Conservation (phyloP, 1,140 invertebrate species). For the Papilio dardanus region DNA sequence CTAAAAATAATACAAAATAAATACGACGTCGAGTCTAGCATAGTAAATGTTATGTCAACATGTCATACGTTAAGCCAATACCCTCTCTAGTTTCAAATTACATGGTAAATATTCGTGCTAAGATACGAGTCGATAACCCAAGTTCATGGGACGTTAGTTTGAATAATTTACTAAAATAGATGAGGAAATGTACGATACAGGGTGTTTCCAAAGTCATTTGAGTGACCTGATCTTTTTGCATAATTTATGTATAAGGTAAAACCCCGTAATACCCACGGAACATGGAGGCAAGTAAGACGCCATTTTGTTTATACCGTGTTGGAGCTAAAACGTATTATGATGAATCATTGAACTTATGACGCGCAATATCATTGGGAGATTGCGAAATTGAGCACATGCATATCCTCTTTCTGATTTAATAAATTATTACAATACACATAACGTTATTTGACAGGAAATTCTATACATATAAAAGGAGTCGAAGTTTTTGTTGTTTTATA, state of each 20-base stretch:
- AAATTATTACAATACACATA: not conserved
- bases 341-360: conserved; percentile 1
- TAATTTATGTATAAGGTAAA: conserved; percentile 9
- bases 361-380: conserved; percentile 16
- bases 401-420: not conserved
- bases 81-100: conserved; percentile 14
- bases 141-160: not conserved
- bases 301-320: conserved; percentile 1
- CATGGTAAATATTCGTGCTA: conserved; percentile 5
- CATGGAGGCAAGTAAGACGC: not conserved
- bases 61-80: not conserved
- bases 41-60: conserved; percentile 12
- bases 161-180: conserved; percentile 1
- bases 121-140: conserved; percentile 7
- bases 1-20: conserved; percentile 46
- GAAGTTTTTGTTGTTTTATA: too few relatives aligned
- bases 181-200: not conserved
- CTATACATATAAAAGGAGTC: too few relatives aligned
- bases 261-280: conserved; percentile 1
- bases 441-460: too few relatives aligned
- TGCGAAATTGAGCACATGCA: conserved; percentile 23
- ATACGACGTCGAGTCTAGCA: conserved; percentile 14
- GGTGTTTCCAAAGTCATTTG: not conserved
- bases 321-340: not conserved
- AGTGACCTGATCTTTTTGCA: not conserved